phyloP scores from a whole-genome alignment of 2,797 vertebrate genomes.

The Sciurus carolinensis region DNA sequence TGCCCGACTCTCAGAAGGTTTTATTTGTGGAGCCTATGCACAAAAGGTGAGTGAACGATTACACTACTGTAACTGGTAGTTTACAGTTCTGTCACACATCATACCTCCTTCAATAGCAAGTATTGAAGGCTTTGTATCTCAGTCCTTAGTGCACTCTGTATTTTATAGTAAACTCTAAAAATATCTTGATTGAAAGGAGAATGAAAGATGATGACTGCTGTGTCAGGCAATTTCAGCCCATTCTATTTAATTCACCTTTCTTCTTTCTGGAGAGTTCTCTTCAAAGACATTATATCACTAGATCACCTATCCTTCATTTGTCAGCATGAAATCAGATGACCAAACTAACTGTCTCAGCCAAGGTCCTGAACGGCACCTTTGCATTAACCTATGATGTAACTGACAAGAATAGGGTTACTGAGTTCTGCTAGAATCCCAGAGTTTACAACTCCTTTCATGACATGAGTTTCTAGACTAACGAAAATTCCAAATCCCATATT shows the following conservation, averaged over 20 bases:
- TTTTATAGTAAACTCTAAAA: background rate
- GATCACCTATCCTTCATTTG: background rate
- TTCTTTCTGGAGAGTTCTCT: background rate
- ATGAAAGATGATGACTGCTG: background rate
- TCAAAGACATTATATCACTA: background rate
- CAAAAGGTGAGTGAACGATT: background rate
- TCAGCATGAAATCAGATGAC: slow-evolving; percentile 16
- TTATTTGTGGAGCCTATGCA: background rate
- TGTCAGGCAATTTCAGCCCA: background rate
- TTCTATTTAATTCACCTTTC: background rate
- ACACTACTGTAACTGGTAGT: background rate
- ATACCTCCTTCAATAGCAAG: background rate
- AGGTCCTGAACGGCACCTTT: background rate
- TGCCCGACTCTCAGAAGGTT: background rate
- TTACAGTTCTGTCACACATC: background rate
- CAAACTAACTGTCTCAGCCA: background rate
- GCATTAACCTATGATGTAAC: background rate
- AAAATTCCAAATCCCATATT: background rate
- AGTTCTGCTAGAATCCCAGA: background rate
- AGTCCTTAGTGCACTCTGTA: no score
- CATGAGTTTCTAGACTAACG: background rate
- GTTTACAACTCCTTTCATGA: background rate
- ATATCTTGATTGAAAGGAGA: background rate
- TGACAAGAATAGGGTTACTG: background rate
- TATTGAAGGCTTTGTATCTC: background rate